phyloP scores from a whole-genome alignment of 2,113 vertebrate genomes.

The Aleadryas rufinucha region DNA sequence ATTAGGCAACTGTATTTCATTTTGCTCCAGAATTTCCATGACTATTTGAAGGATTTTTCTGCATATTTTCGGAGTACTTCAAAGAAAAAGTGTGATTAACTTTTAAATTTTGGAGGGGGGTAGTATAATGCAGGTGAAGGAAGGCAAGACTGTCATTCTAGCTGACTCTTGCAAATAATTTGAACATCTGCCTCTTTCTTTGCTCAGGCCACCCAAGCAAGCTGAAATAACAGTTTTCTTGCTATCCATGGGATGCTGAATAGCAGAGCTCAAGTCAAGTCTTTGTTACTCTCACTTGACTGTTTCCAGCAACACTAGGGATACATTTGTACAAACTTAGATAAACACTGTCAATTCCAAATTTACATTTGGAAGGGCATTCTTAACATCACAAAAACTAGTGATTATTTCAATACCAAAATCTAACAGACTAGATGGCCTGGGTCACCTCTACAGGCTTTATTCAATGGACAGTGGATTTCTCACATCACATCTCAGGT shows the following conservation, averaged over 20 bases:
- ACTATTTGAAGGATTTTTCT: background rate
- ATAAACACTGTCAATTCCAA: background rate
- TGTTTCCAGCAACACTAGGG: background rate
- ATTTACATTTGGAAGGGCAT: background rate
- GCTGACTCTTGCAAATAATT: background rate
- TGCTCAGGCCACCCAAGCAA: background rate
- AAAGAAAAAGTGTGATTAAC: background rate
- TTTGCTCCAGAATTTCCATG: background rate
- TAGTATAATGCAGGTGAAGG: background rate
- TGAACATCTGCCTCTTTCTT: background rate
- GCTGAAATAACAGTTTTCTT: background rate
- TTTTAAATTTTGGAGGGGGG: background rate
- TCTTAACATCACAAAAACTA: background rate
- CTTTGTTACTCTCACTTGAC: background rate
- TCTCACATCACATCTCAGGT: background rate
- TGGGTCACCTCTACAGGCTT: background rate
- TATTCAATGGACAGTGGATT: slow-evolving; percentile 8
- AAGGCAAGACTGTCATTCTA: background rate
- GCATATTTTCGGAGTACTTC: background rate
- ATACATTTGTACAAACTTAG: background rate
- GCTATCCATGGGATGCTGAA: background rate
- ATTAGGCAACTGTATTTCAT: background rate
- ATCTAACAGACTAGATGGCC: background rate
- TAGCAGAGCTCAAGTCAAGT: background rate
- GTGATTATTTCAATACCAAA: background rate